Evolutionary conservation across 2,888 invertebrate genomes (phyloP).

Genomic region (Xylota segnis): DNA sequence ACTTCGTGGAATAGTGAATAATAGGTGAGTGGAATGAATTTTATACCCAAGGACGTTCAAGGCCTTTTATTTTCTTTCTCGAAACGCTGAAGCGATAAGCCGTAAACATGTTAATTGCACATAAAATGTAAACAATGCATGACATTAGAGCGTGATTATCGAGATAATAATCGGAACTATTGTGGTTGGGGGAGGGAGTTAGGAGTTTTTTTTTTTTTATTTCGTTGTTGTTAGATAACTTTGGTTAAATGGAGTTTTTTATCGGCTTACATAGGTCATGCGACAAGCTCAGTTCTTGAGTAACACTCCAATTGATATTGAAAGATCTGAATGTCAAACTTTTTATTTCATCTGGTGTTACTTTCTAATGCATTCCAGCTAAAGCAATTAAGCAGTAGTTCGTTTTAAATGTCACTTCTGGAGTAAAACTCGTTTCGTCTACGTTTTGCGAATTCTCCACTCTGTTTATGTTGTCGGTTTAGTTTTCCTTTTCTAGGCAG

Average conservation of each 20-base stretch:
- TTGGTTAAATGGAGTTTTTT: neutral
- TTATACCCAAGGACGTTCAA: constrained; percentile 62
- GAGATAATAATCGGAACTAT: constrained; percentile 20
- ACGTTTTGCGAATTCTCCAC: no score
- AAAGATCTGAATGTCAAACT: no score
- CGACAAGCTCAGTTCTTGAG: no score
- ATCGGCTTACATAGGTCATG: no score
- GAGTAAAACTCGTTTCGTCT: no score
- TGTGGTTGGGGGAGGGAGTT: neutral
- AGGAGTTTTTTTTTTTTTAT: neutral
- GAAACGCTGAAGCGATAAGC: constrained; percentile 31
- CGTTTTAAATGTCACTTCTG: no score
- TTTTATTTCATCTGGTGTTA: no score
- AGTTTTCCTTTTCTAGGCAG: no score
- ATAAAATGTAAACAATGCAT: constrained; percentile 41
- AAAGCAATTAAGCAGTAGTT: no score
- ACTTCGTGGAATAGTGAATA: constrained; percentile 40
- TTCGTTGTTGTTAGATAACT: neutral
- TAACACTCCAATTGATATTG: no score
- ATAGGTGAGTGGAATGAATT: constrained; percentile 21
- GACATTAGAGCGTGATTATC: constrained; percentile 35
- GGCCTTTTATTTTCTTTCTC: constrained; percentile 18
- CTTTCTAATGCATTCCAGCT: no score
- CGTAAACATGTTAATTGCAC: constrained; percentile 55
- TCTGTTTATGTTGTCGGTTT: no score